These are phyloP conservation scores for Drosophila sulfurigaster DNA, from an alignment of 1,140 invertebrate species.

Conservation along the genomic window DNA sequence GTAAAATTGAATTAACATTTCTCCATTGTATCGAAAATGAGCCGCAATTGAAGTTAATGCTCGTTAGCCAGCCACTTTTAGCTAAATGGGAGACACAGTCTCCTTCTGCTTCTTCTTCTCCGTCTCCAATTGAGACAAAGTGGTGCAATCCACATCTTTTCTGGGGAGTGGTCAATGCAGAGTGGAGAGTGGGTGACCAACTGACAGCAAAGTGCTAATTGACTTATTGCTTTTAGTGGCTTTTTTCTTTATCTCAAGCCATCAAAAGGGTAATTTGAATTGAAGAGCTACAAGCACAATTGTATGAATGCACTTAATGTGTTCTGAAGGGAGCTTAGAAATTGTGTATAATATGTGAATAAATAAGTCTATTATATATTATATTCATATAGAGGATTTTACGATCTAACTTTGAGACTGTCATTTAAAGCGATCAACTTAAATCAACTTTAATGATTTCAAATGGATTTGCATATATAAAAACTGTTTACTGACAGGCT, in stretches of 20 bases:
- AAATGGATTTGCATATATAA: no score
- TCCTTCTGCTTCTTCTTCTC: no score
- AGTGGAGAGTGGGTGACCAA: conserved; percentile 19
- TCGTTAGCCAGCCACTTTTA: conserved; percentile 17
- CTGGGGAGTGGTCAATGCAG: not conserved
- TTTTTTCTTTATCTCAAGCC: not conserved
- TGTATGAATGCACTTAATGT: not conserved
- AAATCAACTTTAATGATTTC: no score
- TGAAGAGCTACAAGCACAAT: not conserved
- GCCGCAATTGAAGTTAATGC: conserved; percentile 72
- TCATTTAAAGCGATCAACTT: no score
- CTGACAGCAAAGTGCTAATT: conserved; percentile 14
- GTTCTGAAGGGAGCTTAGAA: not conserved
- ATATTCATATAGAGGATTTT: no score
- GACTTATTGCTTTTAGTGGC: conserved; percentile 11
- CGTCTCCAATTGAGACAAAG: conserved; percentile 46
- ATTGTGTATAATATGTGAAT: not conserved
- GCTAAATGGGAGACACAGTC: conserved; percentile 18
- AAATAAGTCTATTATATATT: not conserved
- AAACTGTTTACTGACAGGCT: no score
- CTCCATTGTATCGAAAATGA: conserved; percentile 52
- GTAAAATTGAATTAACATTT: conserved; percentile 68
- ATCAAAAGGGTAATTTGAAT: conserved; percentile 13
- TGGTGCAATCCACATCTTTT: conserved; percentile 4
- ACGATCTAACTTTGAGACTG: no score